phyloP scores from a whole-genome alignment of 2,888 invertebrate species.

The Athalia circularis region DNA sequence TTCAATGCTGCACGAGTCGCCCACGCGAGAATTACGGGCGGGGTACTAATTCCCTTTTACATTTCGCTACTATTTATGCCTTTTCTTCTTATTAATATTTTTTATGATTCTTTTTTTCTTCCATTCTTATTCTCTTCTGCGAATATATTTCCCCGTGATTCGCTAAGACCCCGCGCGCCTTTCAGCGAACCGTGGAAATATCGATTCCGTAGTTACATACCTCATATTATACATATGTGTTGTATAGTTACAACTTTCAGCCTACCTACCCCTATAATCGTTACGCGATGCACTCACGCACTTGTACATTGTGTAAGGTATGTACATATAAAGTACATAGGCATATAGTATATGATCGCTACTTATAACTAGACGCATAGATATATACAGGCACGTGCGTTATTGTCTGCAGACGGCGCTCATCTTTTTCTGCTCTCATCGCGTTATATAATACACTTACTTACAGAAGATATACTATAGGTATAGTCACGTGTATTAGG shows the following conservation, averaged over 20 bases:
- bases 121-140: neutral
- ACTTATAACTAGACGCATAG: constrained; percentile 35
- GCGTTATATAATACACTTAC: no score
- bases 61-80: no score
- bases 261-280: constrained; percentile 42
- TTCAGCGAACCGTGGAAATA: constrained; percentile 29
- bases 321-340: neutral
- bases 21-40: no score
- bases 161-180: constrained; percentile 2
- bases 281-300: constrained; percentile 44
- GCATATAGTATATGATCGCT: neutral
- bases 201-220: constrained; percentile 30
- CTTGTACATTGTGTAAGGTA: neutral
- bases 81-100: neutral
- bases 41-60: no score
- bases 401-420: constrained; percentile 19
- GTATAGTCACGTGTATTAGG: no score
- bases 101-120: neutral
- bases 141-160: constrained; percentile 17
- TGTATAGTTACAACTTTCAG: constrained; percentile 13
- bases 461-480: no score
- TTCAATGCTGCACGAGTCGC: no score
- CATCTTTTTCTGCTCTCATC: neutral
- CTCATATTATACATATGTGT: neutral
- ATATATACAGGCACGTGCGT: constrained; percentile 37